Percentiles rank a stretch among this genome's conserved stretches.
phyloP scores from a whole-genome alignment of 2,797 vertebrate genomes.

The Tokudaia muenninki region DNA sequence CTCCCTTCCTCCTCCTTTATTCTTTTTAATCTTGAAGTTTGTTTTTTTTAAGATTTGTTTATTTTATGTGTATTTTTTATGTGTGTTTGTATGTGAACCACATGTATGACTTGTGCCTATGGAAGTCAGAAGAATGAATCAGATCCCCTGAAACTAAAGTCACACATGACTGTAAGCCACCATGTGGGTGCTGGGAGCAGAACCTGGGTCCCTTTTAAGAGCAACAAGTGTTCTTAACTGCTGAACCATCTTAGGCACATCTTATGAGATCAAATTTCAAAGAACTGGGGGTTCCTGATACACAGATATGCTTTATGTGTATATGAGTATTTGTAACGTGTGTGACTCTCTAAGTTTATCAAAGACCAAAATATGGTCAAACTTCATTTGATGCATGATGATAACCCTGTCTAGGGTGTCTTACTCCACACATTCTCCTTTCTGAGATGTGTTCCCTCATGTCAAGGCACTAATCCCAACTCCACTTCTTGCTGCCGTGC shows the following conservation, averaged over 20 bases:
- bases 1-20: background rate
- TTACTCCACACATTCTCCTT: no score
- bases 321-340: background rate
- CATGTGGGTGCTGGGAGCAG: background rate
- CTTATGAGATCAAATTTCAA: background rate
- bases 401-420: accelerated
- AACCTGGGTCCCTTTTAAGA: background rate
- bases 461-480: background rate
- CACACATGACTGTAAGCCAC: background rate
- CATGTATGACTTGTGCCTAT: background rate
- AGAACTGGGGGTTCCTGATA: background rate
- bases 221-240: background rate
- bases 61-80: background rate
- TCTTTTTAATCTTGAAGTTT: background rate
- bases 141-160: background rate
- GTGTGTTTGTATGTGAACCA: background rate
- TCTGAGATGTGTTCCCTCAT: background rate
- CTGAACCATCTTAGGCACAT: background rate
- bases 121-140: background rate
- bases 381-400: background rate
- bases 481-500: background rate
- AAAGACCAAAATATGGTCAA: background rate
- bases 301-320: background rate
- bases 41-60: background rate
- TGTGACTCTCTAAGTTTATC: background rate